Evolutionary conservation across 2,888 invertebrate species (phyloP), one percentile per base, ranked within the genome.

Genomic region (Omphaloscelis lunosa): DNA sequence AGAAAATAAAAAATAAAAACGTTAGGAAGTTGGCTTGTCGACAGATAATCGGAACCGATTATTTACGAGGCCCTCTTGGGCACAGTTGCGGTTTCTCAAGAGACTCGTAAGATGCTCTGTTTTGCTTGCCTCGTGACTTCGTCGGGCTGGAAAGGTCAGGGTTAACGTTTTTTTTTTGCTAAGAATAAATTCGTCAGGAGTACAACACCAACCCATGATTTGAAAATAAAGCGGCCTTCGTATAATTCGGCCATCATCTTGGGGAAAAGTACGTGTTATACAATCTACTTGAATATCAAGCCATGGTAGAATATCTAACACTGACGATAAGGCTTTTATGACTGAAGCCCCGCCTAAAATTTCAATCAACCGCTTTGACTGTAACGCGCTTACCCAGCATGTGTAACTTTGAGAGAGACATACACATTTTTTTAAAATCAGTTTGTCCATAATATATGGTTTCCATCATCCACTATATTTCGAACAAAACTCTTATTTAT

Each of bases 41-140:
- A 58, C 27, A 74, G 83, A 73, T 67, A 77, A 84, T 82, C 65
- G 72, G 20, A 20, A n/a, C 53, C 65, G 61, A 79, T 84, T 68
- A 79, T 59, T 82, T 66, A 58, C 34, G 65, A 65, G 34, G n/a
- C 27, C 27, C 58, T 58, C 69, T 70, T 8, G 41, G 56, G 56
- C 15, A 56, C 48, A 77, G 62, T 71, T 73, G 45, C 61, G n/a
- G 59, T 62, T 58, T 61, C 59, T 61, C 70, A 77, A 80, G 65
- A 29, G 56, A 56, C 62, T 80, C 29, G 66, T 66, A 62, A 70
- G 45, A 53, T 75, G 61, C 39, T 68, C 23, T 71, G 51, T 79
- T 72, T 72, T 72, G 73, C 68, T 66, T 73, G 59, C 41, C 7
- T 29, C 34, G n/a, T 58, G 20, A 63, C 69, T 12, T 41, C 39